Evolutionary conservation across 2,888 invertebrate species (phyloP), one percentile per base, ranked within the genome.

Genomic region (Melinaea marsaeus): DNA sequence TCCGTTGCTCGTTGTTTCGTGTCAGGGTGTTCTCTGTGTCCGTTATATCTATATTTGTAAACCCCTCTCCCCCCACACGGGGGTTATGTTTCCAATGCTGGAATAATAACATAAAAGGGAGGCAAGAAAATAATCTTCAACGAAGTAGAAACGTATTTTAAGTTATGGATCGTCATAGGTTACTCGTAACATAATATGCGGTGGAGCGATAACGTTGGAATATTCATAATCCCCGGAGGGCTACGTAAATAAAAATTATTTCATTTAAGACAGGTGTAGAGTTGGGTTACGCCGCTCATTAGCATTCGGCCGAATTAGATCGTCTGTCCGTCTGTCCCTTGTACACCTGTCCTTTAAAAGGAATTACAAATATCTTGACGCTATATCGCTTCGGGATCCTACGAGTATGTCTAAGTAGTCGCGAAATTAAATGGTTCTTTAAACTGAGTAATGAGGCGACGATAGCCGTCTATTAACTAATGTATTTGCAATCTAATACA

Each of bases 181-280:
- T 79, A 78, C 75, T 72, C 72, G 88, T 88, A 89, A 89, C 82
- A 79, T 86, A 81, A 90, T 88, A 88, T 82, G 84, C 47, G 47
- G 57, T 54, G 61, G 37, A 46, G 58, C 58, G 88, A 88, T 88
- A 86, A 75, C 79, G 78, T 79, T 77, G 80, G 85, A 85, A 84
- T 85, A 86, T 85, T 84, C 84, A 84, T 86, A 87, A 85, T 86
- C 83, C 85, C 79, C 73, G 82, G 83, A 83, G 85, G 86, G 85
- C 82, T 84, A 71, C 79, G 84, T 88, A 85, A 86, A 88, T 86
- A 86, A 88, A 85, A 88, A 87, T 81, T 86, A 86, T 87, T 84
- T 84, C 77, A 80, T 84, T 82, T 77, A 75, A 75, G 90, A 87
- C 90, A 90, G 90, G 89, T 90, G 90, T 73, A 80, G 86, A 78